Percentiles rank a stretch among this genome's conserved stretches.
Evolutionary conservation across 2,888 invertebrate genomes (phyloP).

Genomic region (Agrilus cyanescens): DNA sequence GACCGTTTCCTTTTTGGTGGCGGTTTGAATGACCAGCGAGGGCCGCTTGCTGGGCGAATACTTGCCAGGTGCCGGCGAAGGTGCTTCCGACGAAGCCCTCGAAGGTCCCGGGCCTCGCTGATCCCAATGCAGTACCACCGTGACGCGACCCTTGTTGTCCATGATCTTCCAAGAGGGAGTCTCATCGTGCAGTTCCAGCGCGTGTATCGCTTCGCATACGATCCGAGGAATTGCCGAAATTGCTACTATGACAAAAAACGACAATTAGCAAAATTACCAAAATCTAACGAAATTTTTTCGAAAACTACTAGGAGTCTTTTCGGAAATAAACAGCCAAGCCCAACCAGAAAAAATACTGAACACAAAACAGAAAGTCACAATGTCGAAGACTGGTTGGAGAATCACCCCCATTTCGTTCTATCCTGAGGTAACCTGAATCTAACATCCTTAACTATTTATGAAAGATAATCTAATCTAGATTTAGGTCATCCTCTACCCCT

Average conservation of each 20-base stretch:
- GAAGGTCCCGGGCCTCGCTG: slow-evolving; percentile 58
- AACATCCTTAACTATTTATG: no score
- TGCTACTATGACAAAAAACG: slow-evolving; percentile 45
- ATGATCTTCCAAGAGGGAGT: slow-evolving; percentile 97
- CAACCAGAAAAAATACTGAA: no score
- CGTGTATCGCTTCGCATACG: slow-evolving; percentile 94
- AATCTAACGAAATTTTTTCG: no score
- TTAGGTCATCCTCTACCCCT: no score
- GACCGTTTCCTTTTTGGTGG: slow-evolving; percentile 50
- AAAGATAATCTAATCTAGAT: no score
- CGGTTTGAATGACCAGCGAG: slow-evolving; percentile 60
- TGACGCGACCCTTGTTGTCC: slow-evolving; percentile 95
- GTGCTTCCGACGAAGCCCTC: slow-evolving; percentile 42
- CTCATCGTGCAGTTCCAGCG: slow-evolving; percentile 89
- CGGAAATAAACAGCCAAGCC: no score
- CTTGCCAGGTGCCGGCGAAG: slow-evolving; percentile 42
- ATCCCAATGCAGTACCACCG: slow-evolving; percentile 94
- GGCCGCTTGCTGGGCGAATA: slow-evolving; percentile 51
- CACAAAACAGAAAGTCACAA: no score
- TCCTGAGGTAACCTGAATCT: no score
- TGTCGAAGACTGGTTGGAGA: no score
- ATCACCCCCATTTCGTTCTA: no score
- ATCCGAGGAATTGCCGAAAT: slow-evolving; percentile 93
- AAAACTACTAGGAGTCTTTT: no score
- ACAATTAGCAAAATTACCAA: not conserved